A percentile compares a stretch with the other conserved stretches of the same genome.
Conservation (phyloP, 2,888 invertebrate genomes). For the Mesochorus sp. region DNA sequence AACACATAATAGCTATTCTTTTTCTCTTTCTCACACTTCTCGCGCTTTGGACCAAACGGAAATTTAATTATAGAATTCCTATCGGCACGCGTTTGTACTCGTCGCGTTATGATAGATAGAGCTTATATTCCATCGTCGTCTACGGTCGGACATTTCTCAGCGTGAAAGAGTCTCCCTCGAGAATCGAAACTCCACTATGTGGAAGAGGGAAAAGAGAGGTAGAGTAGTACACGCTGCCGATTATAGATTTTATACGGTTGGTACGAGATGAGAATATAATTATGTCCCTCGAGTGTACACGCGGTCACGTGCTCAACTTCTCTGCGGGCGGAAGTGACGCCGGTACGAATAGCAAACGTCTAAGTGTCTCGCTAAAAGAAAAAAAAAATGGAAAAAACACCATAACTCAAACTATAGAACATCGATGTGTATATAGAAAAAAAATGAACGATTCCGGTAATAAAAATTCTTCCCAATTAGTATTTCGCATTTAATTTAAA, state of each 20-base stretch:
- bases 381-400: neutral
- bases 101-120: conserved; percentile 70
- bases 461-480: neutral
- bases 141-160: conserved; percentile 46
- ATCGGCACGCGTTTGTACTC: conserved; percentile 66
- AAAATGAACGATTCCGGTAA: neutral
- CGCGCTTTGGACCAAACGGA: conserved; percentile 48
- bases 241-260: conserved; percentile 60
- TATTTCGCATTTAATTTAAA: neutral
- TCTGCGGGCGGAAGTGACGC: conserved; percentile 33
- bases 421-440: neutral
- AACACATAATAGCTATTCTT: too few species aligned
- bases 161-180: conserved; percentile 28
- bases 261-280: conserved; percentile 61
- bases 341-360: conserved; percentile 47
- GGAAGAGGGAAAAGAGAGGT: neutral
- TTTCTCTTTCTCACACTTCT: conserved; percentile 7
- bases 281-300: conserved; percentile 41
- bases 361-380: conserved; percentile 1
- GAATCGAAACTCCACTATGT: conserved; percentile 36
- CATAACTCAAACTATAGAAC: neutral
- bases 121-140: conserved; percentile 46
- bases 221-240: conserved; percentile 33
- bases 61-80: conserved; percentile 73
- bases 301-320: conserved; percentile 49